Evolutionary conservation across 1,140 invertebrate species (phyloP).

Genomic region (Chelonus insularis): DNA sequence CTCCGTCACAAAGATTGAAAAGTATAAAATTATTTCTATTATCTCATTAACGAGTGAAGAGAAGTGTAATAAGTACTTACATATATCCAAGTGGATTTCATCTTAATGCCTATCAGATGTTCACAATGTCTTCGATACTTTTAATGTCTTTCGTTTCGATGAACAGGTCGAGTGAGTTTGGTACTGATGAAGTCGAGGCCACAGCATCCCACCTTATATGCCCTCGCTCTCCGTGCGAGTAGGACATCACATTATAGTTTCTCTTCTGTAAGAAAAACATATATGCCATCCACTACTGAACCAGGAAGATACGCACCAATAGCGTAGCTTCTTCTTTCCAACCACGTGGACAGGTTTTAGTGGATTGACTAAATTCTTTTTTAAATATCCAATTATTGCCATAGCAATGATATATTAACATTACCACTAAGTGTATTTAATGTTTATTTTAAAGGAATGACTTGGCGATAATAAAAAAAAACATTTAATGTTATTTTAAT

Average conservation of each 20-base stretch:
- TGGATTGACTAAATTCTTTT: neutral
- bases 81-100: slow-evolving; percentile 42
- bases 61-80: slow-evolving; percentile 42
- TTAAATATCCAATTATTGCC: no score
- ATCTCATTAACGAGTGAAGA: slow-evolving; percentile 9
- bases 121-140: neutral
- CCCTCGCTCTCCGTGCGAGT: slow-evolving; percentile 52
- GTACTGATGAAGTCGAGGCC: slow-evolving; percentile 55
- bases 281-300: slow-evolving; percentile 26
- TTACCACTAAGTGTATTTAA: no score
- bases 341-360: neutral
- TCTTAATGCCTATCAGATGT: slow-evolving; percentile 34
- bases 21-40: slow-evolving; percentile 21
- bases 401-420: no score
- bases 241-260: slow-evolving; percentile 50
- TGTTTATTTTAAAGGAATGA: no score
- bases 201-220: slow-evolving; percentile 61
- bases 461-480: no score
- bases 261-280: slow-evolving; percentile 41
- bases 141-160: slow-evolving; percentile 43
- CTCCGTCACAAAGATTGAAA: neutral
- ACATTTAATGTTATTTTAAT: no score
- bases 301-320: slow-evolving; percentile 47
- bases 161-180: slow-evolving; percentile 54
- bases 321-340: slow-evolving; percentile 32